Evolutionary conservation across 2,113 vertebrate genomes (phyloP).

Genomic region (Heliornis fulica): DNA sequence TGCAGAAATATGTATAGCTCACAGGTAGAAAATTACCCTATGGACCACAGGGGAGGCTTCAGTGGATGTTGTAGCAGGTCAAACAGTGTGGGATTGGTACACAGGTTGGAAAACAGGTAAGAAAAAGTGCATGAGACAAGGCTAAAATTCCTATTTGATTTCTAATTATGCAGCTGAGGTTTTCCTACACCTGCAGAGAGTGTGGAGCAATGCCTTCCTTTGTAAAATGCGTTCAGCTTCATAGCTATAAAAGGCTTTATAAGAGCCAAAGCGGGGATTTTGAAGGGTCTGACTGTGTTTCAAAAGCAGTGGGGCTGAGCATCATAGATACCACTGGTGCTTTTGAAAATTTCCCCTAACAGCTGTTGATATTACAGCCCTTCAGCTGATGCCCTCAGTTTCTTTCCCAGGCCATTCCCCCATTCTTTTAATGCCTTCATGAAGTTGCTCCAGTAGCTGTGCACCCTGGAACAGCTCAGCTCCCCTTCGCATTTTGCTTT

Average conservation of each 20-base stretch:
- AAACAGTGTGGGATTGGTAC: neutral
- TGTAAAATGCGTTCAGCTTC: neutral
- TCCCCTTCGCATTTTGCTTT: neutral
- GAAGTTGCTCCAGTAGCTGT: neutral
- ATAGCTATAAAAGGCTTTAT: neutral
- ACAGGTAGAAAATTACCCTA: neutral
- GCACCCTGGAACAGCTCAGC: neutral
- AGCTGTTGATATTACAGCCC: neutral
- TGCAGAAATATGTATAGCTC: neutral
- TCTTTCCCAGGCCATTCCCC: neutral
- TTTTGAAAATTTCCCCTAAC: neutral
- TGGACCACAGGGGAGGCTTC: neutral
- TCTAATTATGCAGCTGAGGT: neutral
- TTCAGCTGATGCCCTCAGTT: neutral
- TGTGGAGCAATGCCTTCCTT: neutral
- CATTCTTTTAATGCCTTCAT: neutral
- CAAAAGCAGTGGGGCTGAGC: neutral
- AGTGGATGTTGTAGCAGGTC: neutral
- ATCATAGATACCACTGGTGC: fast-evolving
- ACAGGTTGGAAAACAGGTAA: neutral
- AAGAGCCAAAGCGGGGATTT: neutral
- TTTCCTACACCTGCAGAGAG: neutral
- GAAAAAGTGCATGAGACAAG: neutral
- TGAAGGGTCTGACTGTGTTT: neutral
- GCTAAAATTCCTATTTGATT: neutral